Evolutionary conservation across 2,888 invertebrate species (phyloP), one percentile per base, ranked within the genome.

Genomic region (Drosophila vallismaia): DNA sequence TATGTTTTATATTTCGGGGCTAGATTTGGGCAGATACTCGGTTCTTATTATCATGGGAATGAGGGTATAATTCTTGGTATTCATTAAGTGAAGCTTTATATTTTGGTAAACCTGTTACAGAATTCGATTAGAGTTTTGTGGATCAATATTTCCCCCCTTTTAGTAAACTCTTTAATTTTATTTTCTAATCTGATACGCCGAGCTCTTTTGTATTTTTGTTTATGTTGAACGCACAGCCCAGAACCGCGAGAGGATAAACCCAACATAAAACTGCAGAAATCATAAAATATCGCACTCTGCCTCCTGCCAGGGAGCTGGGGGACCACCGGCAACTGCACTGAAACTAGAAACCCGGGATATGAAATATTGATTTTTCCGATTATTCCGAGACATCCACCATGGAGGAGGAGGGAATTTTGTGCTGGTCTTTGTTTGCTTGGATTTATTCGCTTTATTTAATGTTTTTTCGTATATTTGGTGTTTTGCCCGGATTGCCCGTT

Each of bases 231-330:
- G 8, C 28, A 40, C 4, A 12, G 29, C 45, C 3, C n/a, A n/a
- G 36, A 4, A n/a, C 50, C 24, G 26, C 40, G 38, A 38, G 10
- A 24, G 45, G 36, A 42, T 38, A 12, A 38, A 66, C 51, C 36
- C 48, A 59, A 42, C 66, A 64, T 71, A 70, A 71, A 58, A 75
- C 63, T 79, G 79, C 75, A 79, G 53, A 79, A 64, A 71, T 69
- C 62, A 62, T 73, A 57, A 68, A 69, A 44, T 48, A 52, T 55
- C 75, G 63, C 50, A 62, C 56, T 44, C 58, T 8, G 9, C 4
- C 62, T 29, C 26, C 42, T 46, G 5, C 44, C 50, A 53, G 56
- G 28, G 46, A 19, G 28, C 5, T 2, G 28, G 28, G 14, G 12
- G 14, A 46, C 28, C 55, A 36, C 46, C 63, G 29, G 46, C 29